phyloP scores from a whole-genome alignment of 2,113 vertebrate genomes.

The Ibidorhyncha struthersii region DNA sequence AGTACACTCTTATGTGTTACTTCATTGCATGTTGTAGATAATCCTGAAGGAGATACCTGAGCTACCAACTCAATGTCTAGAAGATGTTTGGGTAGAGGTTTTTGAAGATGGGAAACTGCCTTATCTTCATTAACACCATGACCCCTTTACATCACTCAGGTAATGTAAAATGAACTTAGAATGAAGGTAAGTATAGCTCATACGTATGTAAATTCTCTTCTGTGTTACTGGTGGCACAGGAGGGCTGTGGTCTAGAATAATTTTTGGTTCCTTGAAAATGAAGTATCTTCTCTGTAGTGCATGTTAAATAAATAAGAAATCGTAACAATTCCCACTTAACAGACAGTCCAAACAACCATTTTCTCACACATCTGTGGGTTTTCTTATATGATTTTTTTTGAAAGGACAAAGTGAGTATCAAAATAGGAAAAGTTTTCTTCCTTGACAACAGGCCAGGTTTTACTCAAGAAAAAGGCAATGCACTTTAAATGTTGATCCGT shows the following conservation, averaged over 20 bases:
- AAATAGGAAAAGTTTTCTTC: not conserved
- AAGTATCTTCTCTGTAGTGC: not conserved
- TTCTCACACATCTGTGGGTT: fast-evolving
- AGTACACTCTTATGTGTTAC: not conserved
- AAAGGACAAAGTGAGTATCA: not conserved
- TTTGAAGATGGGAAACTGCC: not conserved
- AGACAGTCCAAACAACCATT: not conserved
- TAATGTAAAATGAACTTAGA: not conserved
- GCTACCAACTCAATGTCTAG: not conserved
- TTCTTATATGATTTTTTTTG: not conserved
- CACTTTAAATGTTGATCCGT: not conserved
- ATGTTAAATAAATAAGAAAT: not conserved
- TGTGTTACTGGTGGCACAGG: not conserved
- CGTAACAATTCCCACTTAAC: not conserved
- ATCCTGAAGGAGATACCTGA: not conserved
- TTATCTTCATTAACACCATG: not conserved
- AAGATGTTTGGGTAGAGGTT: not conserved
- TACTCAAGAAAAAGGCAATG: not conserved
- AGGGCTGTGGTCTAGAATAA: not conserved
- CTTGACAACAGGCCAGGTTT: not conserved
- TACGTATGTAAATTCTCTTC: not conserved
- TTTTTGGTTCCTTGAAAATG: not conserved
- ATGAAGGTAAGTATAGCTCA: not conserved
- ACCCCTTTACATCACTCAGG: not conserved
- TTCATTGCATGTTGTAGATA: not conserved